Evolutionary conservation across 2,113 vertebrate genomes (phyloP), one percentile per base, ranked within the genome.

Genomic region (Zosterops lateralis): DNA sequence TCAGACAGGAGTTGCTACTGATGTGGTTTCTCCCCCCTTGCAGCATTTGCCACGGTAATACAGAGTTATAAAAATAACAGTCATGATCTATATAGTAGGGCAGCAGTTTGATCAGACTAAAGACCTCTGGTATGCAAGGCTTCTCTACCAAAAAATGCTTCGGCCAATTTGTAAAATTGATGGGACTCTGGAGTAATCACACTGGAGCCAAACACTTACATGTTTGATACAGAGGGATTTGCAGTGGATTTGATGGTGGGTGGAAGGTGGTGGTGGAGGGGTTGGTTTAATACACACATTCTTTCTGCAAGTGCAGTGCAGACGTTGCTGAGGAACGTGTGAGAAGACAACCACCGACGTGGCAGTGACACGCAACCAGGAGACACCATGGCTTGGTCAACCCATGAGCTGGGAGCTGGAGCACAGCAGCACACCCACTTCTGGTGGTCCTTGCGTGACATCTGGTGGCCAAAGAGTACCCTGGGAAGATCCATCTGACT

Each of bases 1-100:
- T 95, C 94, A 96, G 96, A 93, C 84, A 92, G 84, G 95, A 95
- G 82, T 90, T 74, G 94, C 93, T 90, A 94, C 95, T 96, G 96
- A 95, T 95, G 93, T 97, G 95, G 95, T 95, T 95, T 95, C 50
- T 42, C 34, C 71, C 81, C 77, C 22, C 4, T 20, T 73, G 40
- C 76, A 78, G 56, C 53, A 78, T 87, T 92, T 89, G 80, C 82
- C 83, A 89, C 17, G 64, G 86, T 71, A 93, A 95, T 79, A 51
- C 3, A 60, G 89, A 75, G 86, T 82, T 92, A 88, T 87, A 91
- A 90, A 95, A 95, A 87, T 71, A 88, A 78, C 62, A 66, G 75
- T 29, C 17, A 24, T 79, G 84, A 91, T 88, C 89, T 89, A 82
- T 89, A 82, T 31, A 56, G 71, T 13, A 83, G 82, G 88, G 90